Evolutionary conservation across 53 echinoderm and acorn worm species (phyloP).

Genomic region (Astropecten irregularis): DNA sequence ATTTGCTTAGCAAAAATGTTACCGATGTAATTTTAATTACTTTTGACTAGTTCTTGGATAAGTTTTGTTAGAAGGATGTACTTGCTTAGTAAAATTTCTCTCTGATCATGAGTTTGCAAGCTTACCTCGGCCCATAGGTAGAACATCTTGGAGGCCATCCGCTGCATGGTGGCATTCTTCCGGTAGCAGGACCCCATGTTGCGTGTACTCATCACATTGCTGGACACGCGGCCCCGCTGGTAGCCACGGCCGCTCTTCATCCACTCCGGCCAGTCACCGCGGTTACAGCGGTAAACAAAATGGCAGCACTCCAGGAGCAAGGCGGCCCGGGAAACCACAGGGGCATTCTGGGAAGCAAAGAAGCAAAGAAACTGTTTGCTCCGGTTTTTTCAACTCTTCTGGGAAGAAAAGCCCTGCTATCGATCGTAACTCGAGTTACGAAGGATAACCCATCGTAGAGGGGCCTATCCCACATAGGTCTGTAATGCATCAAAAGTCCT

Average conservation of each 20-base stretch:
- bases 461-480: no score
- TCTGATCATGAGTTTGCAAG: no score
- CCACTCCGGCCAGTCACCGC: conserved; percentile 99
- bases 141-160: conserved; percentile 94
- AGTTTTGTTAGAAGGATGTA: no score
- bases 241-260: conserved; percentile 79
- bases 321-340: conserved; percentile 93
- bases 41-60: no score
- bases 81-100: no score
- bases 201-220: conserved; percentile 81
- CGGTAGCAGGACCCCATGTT: conserved; percentile 79
- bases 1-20: no score
- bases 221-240: conserved; percentile 83
- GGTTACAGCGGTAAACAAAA: conserved; percentile 99
- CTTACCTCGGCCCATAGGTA: conserved; percentile 97
- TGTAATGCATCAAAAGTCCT: no score
- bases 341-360: conserved; percentile 74
- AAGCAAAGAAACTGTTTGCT: neutral
- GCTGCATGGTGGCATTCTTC: conserved; percentile 79
- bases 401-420: no score
- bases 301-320: conserved; percentile 91
- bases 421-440: no score
- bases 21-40: no score
- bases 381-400: no score
- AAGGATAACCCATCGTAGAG: no score